Base-by-base conservation (phyloP, 2,888 invertebrate species). In the Carabus problematicus region DNA sequence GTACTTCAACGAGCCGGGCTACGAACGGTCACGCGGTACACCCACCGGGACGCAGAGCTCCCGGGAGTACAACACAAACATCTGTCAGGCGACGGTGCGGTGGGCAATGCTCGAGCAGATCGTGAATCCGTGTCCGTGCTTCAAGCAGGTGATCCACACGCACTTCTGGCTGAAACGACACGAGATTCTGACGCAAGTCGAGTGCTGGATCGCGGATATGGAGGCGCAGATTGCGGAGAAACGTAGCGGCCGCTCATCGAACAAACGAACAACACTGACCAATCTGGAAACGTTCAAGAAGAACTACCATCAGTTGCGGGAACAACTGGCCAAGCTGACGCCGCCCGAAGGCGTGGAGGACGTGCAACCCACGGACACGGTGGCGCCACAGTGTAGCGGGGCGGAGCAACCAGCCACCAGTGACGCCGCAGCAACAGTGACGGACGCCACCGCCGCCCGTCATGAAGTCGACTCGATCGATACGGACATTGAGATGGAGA, bases 21-120 rank as follows among this genome's bases (percentile, higher is more conserved):
- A 94, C 83, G 96, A 96, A 83, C 87, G 95, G 75, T 92, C 92
- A 75, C 88, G 95, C 70, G 95, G 95, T 72, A 94, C 95, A 43
- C 90, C 93, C 71, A 89, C 91, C 18, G 97, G 96, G 74, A 93
- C 91, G 75, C 91, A 92, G 80, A 94, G 94, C 78, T 95, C 95
- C 73, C 88, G 92, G 76, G 96, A 97, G 83, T 97, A 97, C 84
- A 97, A 97, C 83, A 92, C 94, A 76, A 97, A 96, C 83, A 95
- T 97, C 77, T 92, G 94, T 82, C 95, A 96, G 83, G 96, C 96
- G 8, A 95, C 94, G 74, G 95, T 94, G 72, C 91, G 94, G 79
- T 97, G 96, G 97, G 97, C 95, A 73, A 97, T 97, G 95, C 85
- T 97, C 72, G 96, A 97, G 83, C 95, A 95, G 81, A 88, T 97